Evolutionary conservation across 2,797 vertebrate species (phyloP), one percentile per base, ranked within the genome.

Genomic region (Chromobotia macracanthus): DNA sequence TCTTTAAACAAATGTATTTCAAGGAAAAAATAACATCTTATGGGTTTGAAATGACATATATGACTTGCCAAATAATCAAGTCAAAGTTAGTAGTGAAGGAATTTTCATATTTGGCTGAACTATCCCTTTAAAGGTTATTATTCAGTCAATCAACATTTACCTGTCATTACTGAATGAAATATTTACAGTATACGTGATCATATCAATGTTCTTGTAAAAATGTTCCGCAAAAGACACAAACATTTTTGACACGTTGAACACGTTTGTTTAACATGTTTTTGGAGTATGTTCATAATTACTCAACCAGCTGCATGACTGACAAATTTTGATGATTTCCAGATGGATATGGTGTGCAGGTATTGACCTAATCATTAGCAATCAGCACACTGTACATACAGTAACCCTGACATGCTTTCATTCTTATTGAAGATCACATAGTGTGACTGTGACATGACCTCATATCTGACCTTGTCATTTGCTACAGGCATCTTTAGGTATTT

Each of bases 291-390:
- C 19, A 56, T 68, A 53, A 28, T 68, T 44, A 38, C 11, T 60
- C 65, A 60, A 48, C 31, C 31, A 58, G 16, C 15, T 77, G 9
- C 77, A 71, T 75, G 21, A 77, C 31, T 69, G 8, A 66, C 65
- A 75, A 71, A 84, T 60, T 41, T 61, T 60, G 46, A 51, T 70
- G 46, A 74, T 66, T 77, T 58, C 74, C 55, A 75, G 51, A 50
- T 61, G 76, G 28, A 70, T 72, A 77, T 84, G 75, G 1, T 46
- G 63, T 58, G 23, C 71, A 82, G 78, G 46, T 80, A 80, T 23
- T 65, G 78, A 79, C 79, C 81, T 51, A 51, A 15, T 81, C 58
- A 77, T 66, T 72, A 79, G 79, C 65, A 70, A 46, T 80, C 75
- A 80, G 60, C 35, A 51, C 63, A 80, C 77, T 81, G 76, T 67